Evolutionary conservation across 2,113 vertebrate species (phyloP).

Genomic region (Pan paniscus): DNA sequence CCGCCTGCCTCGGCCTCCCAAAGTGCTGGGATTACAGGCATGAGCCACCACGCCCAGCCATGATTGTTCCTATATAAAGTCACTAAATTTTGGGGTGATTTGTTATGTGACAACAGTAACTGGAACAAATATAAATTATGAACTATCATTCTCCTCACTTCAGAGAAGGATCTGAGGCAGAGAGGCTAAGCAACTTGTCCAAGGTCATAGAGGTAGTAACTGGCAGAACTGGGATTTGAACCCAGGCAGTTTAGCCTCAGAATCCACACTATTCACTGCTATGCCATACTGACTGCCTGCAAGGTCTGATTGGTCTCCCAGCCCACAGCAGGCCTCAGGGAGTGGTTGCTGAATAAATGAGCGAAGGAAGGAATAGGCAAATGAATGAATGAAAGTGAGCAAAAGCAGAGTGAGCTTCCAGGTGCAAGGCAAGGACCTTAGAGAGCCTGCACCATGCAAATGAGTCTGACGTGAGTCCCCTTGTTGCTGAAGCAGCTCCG

Average conservation of each 20-base stretch:
- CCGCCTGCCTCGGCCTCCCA: too few relatives aligned
- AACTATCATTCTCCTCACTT: neutral
- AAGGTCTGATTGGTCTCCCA: neutral
- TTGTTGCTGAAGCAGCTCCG: neutral
- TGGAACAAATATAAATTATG: neutral
- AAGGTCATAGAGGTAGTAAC: neutral
- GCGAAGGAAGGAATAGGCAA: neutral
- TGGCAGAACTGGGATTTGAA: neutral
- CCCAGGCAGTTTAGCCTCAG: neutral
- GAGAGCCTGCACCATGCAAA: neutral
- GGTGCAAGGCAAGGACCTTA: neutral
- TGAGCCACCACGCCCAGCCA: neutral
- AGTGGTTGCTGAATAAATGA: neutral
- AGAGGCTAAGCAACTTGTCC: neutral
- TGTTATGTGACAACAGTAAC: neutral
- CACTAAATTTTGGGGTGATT: neutral
- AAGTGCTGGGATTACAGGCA: too few relatives aligned
- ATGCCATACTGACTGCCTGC: neutral
- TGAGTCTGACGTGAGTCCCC: neutral
- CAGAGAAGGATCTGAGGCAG: neutral
- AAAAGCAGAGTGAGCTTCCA: neutral
- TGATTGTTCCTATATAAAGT: neutral
- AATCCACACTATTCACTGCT: neutral
- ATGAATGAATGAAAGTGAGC: neutral
- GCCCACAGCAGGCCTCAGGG: neutral